Conservation (phyloP, 2,888 invertebrate species). For the Oligia fasciuncula region DNA sequence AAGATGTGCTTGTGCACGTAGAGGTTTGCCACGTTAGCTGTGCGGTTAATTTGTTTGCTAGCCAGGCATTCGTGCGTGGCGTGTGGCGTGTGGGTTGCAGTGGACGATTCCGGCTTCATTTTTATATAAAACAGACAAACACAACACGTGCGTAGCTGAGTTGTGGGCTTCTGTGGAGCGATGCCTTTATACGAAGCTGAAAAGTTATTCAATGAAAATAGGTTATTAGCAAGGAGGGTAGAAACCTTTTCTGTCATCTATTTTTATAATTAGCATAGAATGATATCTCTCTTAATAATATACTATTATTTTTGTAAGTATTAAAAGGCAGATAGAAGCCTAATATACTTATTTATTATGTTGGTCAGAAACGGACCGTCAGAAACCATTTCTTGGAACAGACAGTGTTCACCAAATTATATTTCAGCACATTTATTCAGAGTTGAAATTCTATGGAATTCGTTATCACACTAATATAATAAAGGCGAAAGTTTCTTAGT, state of each 20-base stretch:
- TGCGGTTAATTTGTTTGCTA: not conserved
- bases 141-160: not conserved
- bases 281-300: not conserved
- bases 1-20: not conserved
- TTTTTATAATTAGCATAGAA: not conserved
- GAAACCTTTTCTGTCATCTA: not conserved
- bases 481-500: no score
- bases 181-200: not conserved
- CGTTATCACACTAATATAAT: no score
- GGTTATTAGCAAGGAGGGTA: not conserved
- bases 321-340: not conserved
- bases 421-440: not conserved
- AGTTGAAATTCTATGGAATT: no score
- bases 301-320: not conserved
- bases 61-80: not conserved
- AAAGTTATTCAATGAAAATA: conserved; percentile 31
- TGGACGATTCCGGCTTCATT: not conserved
- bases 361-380: not conserved
- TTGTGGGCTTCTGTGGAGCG: not conserved
- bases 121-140: not conserved
- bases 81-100: not conserved
- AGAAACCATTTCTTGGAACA: not conserved
- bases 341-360: not conserved
- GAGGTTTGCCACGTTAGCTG: not conserved
- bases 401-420: no score